Percentiles rank a stretch among this genome's conserved stretches.
phyloP scores from a whole-genome alignment of 2,797 vertebrate species.

The Parauchenoglanis punctatus region DNA sequence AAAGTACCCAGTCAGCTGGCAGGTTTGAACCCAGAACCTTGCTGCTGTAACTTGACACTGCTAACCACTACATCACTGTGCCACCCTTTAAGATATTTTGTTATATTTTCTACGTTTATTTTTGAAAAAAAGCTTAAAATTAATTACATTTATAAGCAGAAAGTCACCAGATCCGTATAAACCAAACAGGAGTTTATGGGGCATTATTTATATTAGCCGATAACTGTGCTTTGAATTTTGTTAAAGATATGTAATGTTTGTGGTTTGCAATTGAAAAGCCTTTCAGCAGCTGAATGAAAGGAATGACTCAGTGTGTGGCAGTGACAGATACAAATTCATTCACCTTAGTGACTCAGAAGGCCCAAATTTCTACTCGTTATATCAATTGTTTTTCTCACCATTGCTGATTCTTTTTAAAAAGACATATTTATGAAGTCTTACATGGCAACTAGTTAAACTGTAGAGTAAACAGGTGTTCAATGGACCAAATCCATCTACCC shows the following conservation, averaged over 20 bases:
- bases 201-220: background rate
- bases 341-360: background rate
- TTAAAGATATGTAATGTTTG: background rate
- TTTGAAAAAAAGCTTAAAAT: background rate
- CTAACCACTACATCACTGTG: too few species aligned
- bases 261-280: background rate
- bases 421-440: background rate
- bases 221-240: background rate
- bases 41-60: too few species aligned
- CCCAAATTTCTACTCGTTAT: background rate
- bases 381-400: background rate
- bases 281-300: background rate
- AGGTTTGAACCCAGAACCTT: background rate
- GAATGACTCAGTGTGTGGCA: background rate
- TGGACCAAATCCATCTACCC: too few species aligned
- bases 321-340: background rate
- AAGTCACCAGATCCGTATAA: background rate
- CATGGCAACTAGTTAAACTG: background rate
- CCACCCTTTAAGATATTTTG: background rate
- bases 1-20: too few species aligned
- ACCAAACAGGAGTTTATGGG: background rate
- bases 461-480: background rate
- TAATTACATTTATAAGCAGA: background rate
- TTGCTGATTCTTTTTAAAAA: background rate
- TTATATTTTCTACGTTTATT: background rate